Percentiles rank a stretch among this genome's conserved stretches.
Conservation (phyloP, 2,888 invertebrate species). For the Amphiduros pacificus region DNA sequence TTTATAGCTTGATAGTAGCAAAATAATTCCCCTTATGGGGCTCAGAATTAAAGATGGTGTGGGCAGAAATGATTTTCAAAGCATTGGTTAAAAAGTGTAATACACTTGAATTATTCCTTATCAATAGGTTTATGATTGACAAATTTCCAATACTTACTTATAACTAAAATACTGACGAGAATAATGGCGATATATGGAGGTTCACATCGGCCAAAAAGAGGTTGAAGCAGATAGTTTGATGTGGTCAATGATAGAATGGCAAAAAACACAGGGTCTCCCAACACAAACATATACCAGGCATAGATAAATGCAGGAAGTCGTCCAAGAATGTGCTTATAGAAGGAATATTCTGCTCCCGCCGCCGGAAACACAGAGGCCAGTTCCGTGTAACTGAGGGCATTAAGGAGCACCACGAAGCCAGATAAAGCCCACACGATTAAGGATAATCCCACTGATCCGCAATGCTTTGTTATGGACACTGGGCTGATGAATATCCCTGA, state of each 20-base stretch:
- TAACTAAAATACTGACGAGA: conserved; percentile 85
- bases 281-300: conserved; percentile 8
- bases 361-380: background rate
- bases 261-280: conserved; percentile 29
- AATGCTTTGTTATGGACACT: background rate
- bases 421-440: background rate
- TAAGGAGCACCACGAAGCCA: background rate
- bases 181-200: conserved; percentile 84
- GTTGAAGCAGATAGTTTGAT: conserved; percentile 89
- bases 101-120: too few species aligned
- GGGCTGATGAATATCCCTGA: background rate
- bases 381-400: conserved; percentile 2
- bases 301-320: conserved; percentile 41
- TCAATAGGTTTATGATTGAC: too few species aligned
- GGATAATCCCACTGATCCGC: background rate
- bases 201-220: conserved; percentile 86
- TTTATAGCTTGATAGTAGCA: too few species aligned
- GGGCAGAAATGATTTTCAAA: too few species aligned
- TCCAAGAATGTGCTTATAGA: too few species aligned
- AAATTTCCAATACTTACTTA: too few species aligned
- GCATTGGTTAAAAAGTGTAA: too few species aligned
- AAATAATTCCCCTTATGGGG: too few species aligned
- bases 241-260: conserved; percentile 95
- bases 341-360: too few species aligned
- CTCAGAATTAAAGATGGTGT: too few species aligned